A percentile compares a stretch with the other conserved stretches of the same genome.
Conservation (phyloP, 2,113 vertebrate species). For the Alosa alosa region DNA sequence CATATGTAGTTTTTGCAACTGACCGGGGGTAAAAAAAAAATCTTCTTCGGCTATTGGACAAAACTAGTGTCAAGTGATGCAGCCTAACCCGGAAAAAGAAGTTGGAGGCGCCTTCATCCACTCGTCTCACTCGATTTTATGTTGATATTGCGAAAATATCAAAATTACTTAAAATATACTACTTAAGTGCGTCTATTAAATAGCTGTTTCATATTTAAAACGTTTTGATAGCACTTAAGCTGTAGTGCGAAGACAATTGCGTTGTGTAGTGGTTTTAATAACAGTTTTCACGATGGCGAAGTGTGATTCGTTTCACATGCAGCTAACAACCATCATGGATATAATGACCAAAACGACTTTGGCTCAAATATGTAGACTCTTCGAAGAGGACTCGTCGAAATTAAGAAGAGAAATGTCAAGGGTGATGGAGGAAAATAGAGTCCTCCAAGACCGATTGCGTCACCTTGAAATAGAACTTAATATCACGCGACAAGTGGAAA, state of each 20-base stretch:
- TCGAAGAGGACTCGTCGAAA: constrained; percentile 60
- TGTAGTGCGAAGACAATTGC: neutral
- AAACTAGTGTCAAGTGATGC: neutral
- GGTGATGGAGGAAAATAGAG: constrained; percentile 54
- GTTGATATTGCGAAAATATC: neutral
- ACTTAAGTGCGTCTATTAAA: neutral
- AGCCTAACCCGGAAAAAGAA: neutral
- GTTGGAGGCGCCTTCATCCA: neutral
- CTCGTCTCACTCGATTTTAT: neutral
- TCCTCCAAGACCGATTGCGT: constrained; percentile 56
- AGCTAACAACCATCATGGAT: constrained; percentile 67
- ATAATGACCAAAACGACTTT: constrained; percentile 59
- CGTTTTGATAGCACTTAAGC: neutral
- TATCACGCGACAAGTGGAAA: constrained; percentile 25
- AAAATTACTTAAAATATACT: neutral
- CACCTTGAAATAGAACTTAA: constrained; percentile 57
- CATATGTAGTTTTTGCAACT: no score
- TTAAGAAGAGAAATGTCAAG: constrained; percentile 57
- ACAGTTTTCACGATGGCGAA: constrained; percentile 44
- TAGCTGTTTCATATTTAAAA: neutral
- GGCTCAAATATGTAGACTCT: constrained; percentile 58
- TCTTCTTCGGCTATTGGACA: neutral
- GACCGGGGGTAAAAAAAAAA: no score
- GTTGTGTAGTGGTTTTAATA: neutral
- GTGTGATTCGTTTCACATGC: constrained; percentile 52